Conservation (phyloP, 2,113 vertebrate genomes). For the Xerus inauris region DNA sequence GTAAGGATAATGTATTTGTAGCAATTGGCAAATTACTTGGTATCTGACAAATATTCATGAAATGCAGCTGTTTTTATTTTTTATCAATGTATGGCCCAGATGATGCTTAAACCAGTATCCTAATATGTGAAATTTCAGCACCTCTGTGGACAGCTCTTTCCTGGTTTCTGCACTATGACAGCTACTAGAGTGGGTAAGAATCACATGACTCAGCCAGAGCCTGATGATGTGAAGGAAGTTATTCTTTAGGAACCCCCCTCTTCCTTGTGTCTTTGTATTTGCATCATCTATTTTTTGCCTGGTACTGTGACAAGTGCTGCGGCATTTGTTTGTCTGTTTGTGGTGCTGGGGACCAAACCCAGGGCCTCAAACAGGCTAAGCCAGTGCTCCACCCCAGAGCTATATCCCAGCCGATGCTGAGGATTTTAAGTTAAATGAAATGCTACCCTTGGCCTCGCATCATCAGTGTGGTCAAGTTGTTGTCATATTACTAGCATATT, state of each 20-base stretch:
- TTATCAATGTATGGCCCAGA: background rate
- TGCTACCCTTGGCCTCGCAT: background rate
- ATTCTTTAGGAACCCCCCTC: background rate
- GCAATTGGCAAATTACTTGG: background rate
- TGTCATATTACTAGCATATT: background rate
- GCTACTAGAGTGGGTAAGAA: no score
- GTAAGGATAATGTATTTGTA: background rate
- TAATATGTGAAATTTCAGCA: background rate
- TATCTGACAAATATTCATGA: background rate
- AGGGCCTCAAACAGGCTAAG: background rate
- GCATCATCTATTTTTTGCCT: background rate
- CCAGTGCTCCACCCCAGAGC: background rate
- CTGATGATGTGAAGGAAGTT: background rate
- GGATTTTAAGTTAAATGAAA: background rate
- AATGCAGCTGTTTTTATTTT: background rate
- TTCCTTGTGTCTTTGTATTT: background rate
- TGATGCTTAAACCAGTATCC: background rate
- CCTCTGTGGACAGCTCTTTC: background rate
- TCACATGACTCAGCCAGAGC: background rate
- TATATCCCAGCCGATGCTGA: background rate
- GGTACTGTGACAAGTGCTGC: background rate
- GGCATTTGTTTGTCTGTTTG: background rate
- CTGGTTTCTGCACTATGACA: background rate
- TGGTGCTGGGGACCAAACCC: background rate
- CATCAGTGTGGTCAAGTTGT: background rate